These are phyloP conservation scores for Hydrocynus forskahlii DNA, from an alignment of 2,797 vertebrate genomes.

Conservation along the genomic window DNA sequence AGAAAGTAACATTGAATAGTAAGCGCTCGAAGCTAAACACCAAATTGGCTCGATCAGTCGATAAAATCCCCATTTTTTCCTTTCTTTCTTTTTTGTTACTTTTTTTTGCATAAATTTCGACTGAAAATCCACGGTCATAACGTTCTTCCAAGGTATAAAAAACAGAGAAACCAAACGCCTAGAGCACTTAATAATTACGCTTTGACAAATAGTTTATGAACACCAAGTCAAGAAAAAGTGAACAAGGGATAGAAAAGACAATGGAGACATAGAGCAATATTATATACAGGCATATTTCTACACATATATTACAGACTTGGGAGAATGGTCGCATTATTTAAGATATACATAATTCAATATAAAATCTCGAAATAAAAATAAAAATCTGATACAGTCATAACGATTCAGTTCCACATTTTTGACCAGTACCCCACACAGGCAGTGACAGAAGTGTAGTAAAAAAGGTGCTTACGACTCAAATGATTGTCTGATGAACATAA, in stretches of 20 bases:
- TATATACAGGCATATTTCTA: constrained; percentile 99
- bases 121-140: constrained; percentile 78
- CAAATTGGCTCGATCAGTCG: constrained; percentile 76
- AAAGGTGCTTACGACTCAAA: constrained; percentile 99
- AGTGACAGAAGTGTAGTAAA: constrained; percentile 95
- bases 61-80: constrained; percentile 80
- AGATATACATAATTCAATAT: constrained; percentile 99
- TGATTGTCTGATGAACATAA: constrained; percentile 99
- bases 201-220: constrained; percentile 90
- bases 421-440: constrained; percentile 99
- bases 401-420: constrained; percentile 94
- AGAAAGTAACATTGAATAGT: constrained; percentile 87
- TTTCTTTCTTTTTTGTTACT: constrained; percentile 75
- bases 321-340: constrained; percentile 96
- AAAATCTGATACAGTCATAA: constrained; percentile 99
- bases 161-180: constrained; percentile 77
- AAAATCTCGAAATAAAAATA: constrained; percentile 99
- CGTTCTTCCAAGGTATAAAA: constrained; percentile 66
- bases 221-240: constrained; percentile 88
- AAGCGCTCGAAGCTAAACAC: constrained; percentile 87
- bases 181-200: constrained; percentile 79
- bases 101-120: constrained; percentile 86
- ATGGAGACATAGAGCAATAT: constrained; percentile 86
- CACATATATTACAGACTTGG: constrained; percentile 99
- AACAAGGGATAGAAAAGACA: constrained; percentile 80